Evolutionary conservation across 92 coral and sea anemone species (phyloP).

Genomic region (Epizoanthus stellaris): DNA sequence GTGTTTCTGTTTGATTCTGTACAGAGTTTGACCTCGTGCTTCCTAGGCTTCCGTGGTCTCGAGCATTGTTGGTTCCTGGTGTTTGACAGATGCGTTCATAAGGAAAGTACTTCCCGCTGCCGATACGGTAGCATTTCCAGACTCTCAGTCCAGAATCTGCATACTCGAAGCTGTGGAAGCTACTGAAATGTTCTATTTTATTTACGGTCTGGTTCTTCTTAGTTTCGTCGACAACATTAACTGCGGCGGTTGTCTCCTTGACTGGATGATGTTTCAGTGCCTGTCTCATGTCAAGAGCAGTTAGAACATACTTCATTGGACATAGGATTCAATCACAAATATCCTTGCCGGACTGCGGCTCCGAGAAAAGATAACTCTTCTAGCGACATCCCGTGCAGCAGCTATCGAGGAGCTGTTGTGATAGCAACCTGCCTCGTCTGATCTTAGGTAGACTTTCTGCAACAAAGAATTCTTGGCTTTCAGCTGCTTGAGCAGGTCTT

Average conservation of each 20-base stretch:
- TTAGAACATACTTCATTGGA: constrained; percentile 80
- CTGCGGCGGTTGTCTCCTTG: constrained; percentile 80
- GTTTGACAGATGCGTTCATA: constrained; percentile 45
- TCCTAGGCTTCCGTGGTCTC: constrained; percentile 52
- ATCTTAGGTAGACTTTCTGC: no score
- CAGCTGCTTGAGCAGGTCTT: constrained; percentile 68
- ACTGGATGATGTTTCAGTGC: constrained; percentile 73
- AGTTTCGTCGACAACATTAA: constrained; percentile 58
- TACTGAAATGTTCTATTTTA: constrained; percentile 58
- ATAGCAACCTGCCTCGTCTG: constrained; percentile 84
- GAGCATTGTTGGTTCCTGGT: constrained; percentile 67
- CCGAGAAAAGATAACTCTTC: constrained; percentile 75
- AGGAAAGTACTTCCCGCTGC: constrained; percentile 65
- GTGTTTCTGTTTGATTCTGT: constrained; percentile 31
- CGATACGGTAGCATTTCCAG: constrained; percentile 76
- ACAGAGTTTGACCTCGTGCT: constrained; percentile 47
- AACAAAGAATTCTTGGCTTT: constrained; percentile 61
- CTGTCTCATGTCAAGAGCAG: constrained; percentile 77
- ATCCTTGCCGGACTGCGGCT: constrained; percentile 83
- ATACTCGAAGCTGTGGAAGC: constrained; percentile 67
- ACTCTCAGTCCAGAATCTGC: constrained; percentile 67
- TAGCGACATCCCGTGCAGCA: constrained; percentile 66
- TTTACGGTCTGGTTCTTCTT: constrained; percentile 56
- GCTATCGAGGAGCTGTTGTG: constrained; percentile 73
- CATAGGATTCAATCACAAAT: constrained; percentile 84